A percentile compares a stretch with the other conserved stretches of the same genome.
Evolutionary conservation across 2,113 vertebrate species (phyloP).

Genomic region (Oryzias melastigma): DNA sequence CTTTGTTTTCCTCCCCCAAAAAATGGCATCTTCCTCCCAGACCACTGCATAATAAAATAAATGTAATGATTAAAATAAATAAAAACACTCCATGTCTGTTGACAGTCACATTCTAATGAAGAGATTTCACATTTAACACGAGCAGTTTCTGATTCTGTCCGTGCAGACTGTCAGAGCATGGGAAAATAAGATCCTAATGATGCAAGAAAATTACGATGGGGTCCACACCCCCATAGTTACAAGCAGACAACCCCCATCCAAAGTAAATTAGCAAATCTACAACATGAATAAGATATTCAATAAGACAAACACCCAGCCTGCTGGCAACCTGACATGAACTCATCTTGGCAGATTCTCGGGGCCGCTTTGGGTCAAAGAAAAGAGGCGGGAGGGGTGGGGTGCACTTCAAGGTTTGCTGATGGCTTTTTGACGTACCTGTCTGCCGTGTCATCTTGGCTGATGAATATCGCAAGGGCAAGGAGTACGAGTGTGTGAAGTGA

Average conservation of each 20-base stretch:
- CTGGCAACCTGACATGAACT: conserved; percentile 35
- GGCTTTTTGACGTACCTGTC: background rate
- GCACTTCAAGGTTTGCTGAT: background rate
- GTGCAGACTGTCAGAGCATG: background rate
- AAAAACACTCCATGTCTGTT: background rate
- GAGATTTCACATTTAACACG: conserved; percentile 13
- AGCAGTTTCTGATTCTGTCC: conserved; percentile 37
- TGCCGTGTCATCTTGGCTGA: background rate
- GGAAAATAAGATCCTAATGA: conserved; percentile 14
- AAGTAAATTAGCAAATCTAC: conserved; percentile 38
- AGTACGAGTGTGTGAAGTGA: too few species aligned
- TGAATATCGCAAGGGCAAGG: background rate
- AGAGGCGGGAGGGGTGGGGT: background rate
- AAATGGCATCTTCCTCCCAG: too few species aligned
- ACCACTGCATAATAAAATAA: conserved; percentile 1
- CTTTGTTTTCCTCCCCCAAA: too few species aligned
- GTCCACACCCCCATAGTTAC: conserved; percentile 8
- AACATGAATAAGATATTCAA: conserved; percentile 41
- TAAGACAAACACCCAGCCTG: conserved; percentile 36
- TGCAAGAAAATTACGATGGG: conserved; percentile 6
- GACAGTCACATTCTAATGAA: conserved; percentile 36
- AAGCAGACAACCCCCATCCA: conserved; percentile 25
- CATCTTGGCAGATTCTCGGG: conserved; percentile 33
- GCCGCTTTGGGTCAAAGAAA: conserved; percentile 39
- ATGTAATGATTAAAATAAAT: background rate